A percentile compares a stretch with the other conserved stretches of the same genome.
Evolutionary conservation across 2,797 vertebrate species (phyloP).

Genomic region (Alectoris magna): DNA sequence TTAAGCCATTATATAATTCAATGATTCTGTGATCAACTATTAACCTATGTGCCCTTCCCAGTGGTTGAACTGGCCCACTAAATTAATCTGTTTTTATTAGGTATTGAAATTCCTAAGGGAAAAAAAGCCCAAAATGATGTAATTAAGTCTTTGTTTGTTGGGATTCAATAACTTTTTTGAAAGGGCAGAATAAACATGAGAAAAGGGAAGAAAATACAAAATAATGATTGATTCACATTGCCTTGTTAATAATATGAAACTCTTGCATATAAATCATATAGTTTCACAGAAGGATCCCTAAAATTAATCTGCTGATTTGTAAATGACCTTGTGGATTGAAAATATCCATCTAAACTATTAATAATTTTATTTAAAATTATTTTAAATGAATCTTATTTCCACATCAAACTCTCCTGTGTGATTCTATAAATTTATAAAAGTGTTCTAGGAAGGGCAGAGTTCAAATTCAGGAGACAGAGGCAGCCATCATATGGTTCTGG

Average conservation of each 20-base stretch:
- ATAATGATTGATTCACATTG: neutral
- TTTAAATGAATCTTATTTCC: neutral
- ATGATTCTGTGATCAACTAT: too few relatives aligned
- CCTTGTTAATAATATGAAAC: neutral
- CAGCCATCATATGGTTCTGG: neutral
- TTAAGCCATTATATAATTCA: too few relatives aligned
- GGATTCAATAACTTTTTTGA: neutral
- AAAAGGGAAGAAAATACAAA: neutral
- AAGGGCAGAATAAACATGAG: neutral
- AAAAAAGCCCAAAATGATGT: neutral
- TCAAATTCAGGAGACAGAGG: conserved; percentile 1
- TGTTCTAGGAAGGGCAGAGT: conserved; percentile 3
- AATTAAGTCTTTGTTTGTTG: neutral
- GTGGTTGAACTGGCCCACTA: neutral
- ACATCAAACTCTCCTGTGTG: neutral
- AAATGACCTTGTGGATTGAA: neutral
- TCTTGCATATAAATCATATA: neutral
- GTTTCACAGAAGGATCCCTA: neutral
- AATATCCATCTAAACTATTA: neutral
- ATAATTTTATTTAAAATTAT: neutral
- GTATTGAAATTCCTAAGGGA: neutral
- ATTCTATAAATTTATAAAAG: neutral
- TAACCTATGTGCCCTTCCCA: neutral
- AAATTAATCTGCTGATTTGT: neutral
- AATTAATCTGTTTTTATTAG: neutral